Evolutionary conservation across 2,888 invertebrate genomes (phyloP).

Genomic region (Diloba caeruleocephala): DNA sequence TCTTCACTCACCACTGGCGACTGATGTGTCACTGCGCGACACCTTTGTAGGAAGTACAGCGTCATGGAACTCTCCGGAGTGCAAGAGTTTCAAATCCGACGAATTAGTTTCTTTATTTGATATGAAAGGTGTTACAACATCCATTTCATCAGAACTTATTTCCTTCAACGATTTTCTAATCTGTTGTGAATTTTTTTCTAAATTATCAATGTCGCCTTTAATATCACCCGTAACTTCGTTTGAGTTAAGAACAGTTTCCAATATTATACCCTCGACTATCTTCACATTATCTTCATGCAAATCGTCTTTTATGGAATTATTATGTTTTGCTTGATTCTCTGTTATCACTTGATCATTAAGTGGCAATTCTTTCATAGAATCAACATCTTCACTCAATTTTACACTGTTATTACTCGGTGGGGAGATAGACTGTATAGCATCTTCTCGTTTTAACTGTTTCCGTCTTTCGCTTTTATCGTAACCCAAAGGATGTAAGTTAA

Average conservation of each 20-base stretch:
- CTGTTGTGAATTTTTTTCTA: constrained; percentile 33
- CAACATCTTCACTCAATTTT: constrained; percentile 82
- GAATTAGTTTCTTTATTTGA: constrained; percentile 43
- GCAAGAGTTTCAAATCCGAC: constrained; percentile 68
- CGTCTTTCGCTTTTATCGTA: constrained; percentile 81
- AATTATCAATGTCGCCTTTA: constrained; percentile 25
- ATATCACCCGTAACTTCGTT: constrained; percentile 4
- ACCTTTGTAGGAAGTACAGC: constrained; percentile 82
- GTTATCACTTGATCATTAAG: constrained; percentile 54
- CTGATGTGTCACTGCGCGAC: constrained; percentile 78
- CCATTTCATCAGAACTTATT: constrained; percentile 76
- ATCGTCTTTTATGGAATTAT: constrained; percentile 18
- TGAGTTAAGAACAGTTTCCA: constrained; percentile 1
- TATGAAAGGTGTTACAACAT: constrained; percentile 77
- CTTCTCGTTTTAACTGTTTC: constrained; percentile 84
- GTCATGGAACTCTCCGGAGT: constrained; percentile 89
- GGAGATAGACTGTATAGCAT: constrained; percentile 85
- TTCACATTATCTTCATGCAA: constrained; percentile 20
- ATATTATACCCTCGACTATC: constrained; percentile 2
- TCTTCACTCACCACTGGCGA: constrained; percentile 89
- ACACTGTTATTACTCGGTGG: constrained; percentile 84
- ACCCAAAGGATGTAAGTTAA: constrained; percentile 80
- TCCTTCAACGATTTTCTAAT: constrained; percentile 53
- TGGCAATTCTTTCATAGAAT: constrained; percentile 74
- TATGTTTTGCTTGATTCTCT: constrained; percentile 32